phyloP scores from a whole-genome alignment of 2,888 invertebrate species.

The Dynastes tityus region DNA sequence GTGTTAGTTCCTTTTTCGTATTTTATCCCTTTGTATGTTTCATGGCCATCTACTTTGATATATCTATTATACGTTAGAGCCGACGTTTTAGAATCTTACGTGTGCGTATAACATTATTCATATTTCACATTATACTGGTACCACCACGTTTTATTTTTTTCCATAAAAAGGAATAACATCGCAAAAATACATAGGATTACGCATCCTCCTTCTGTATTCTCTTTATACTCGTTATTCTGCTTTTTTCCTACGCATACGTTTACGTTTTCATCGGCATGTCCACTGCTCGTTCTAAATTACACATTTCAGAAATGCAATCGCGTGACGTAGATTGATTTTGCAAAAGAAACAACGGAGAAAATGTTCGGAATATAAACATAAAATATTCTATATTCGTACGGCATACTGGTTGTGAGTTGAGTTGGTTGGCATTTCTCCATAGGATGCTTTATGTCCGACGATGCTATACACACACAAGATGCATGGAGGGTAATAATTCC shows the following conservation, averaged over 20 bases:
- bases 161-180: constrained; percentile 19
- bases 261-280: background rate
- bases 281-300: constrained; percentile 29
- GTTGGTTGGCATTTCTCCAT: constrained; percentile 62
- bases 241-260: background rate
- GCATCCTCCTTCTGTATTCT: constrained; percentile 22
- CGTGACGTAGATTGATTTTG: constrained; percentile 44
- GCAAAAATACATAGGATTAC: constrained; percentile 43
- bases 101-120: constrained; percentile 44
- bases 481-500: constrained; percentile 60
- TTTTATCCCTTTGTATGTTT: constrained; percentile 40
- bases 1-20: constrained; percentile 21
- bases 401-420: constrained; percentile 54
- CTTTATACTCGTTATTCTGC: constrained; percentile 21
- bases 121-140: constrained; percentile 29
- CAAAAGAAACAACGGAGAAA: constrained; percentile 47
- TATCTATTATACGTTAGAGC: constrained; percentile 46
- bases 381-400: constrained; percentile 50
- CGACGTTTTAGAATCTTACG: constrained; percentile 45
- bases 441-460: constrained; percentile 61
- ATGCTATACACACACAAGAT: constrained; percentile 55
- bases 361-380: constrained; percentile 50
- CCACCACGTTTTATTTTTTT: constrained; percentile 24
- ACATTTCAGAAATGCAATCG: constrained; percentile 45
- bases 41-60: constrained; percentile 47